Conservation (phyloP, 2,113 vertebrate genomes). For the Genyomyrus donnyi region DNA sequence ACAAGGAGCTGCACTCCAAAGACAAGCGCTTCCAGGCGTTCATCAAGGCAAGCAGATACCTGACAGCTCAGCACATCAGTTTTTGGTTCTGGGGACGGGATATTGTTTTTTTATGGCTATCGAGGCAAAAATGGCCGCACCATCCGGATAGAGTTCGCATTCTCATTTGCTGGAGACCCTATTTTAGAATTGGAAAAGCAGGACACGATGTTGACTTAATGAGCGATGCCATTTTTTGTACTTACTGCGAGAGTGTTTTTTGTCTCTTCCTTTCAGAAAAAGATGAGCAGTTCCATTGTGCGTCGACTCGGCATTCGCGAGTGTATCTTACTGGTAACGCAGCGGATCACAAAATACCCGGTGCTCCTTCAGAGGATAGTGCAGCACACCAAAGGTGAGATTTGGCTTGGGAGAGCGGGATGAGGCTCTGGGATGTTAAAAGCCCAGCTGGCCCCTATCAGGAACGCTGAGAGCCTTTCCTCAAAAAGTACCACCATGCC, state of each 20-base stretch:
- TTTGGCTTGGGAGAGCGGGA: background rate
- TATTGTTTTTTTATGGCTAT: background rate
- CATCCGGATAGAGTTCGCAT: background rate
- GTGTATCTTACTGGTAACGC: conserved; percentile 91
- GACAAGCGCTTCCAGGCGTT: conserved; percentile 93
- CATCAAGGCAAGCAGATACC: conserved; percentile 67
- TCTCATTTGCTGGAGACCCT: background rate
- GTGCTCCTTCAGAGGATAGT: conserved; percentile 87
- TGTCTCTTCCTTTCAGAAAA: conserved; percentile 67
- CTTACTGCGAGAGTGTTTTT: background rate
- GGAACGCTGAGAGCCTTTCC: background rate
- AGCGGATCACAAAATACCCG: conserved; percentile 95
- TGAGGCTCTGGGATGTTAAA: background rate
- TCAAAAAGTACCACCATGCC: background rate
- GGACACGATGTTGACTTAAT: background rate
- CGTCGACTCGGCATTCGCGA: conserved; percentile 87
- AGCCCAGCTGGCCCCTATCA: background rate
- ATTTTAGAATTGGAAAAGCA: background rate
- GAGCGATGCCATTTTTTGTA: background rate
- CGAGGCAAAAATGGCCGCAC: background rate
- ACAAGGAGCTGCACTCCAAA: conserved; percentile 84
- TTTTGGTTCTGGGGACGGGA: background rate
- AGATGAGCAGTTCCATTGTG: conserved; percentile 88
- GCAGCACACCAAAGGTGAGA: conserved; percentile 84
- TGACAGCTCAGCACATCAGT: background rate